phyloP scores from a whole-genome alignment of 2,113 vertebrate genomes.

The Sinosuthora webbiana region DNA sequence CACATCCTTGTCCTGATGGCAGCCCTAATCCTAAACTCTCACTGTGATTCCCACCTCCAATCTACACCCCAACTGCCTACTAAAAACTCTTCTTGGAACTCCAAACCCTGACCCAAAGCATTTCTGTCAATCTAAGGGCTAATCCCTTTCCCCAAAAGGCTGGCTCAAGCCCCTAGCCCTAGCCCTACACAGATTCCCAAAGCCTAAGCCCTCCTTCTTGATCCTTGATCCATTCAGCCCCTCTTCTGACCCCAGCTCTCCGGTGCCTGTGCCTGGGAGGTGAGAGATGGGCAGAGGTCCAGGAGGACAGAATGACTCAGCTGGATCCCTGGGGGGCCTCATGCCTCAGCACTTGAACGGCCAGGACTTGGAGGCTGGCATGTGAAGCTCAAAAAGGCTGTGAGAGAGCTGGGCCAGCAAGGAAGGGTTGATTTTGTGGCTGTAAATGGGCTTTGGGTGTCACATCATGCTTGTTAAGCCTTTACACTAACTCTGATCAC shows the following conservation, averaged over 20 bases:
- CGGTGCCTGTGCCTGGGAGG: fast-evolving
- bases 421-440: background rate
- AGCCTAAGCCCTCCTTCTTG: background rate
- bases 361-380: background rate
- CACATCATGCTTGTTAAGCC: background rate
- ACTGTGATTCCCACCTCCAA: background rate
- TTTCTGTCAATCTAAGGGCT: background rate
- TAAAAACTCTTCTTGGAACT: background rate
- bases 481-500: background rate
- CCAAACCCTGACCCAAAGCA: background rate
- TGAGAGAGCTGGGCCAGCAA: background rate
- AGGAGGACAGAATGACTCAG: background rate
- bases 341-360: background rate
- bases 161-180: background rate
- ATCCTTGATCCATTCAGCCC: background rate
- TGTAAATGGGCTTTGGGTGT: background rate
- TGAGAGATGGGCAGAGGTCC: background rate
- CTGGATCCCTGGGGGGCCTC: no score
- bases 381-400: fast-evolving
- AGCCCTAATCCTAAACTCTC: background rate
- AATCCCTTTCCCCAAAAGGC: background rate
- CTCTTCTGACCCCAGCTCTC: background rate
- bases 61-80: background rate
- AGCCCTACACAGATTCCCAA: fast-evolving
- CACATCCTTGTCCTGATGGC: background rate